Percentiles rank a stretch among this genome's conserved stretches.
Conservation (phyloP, 2,797 vertebrate genomes). For the Lutjanus campechanus region DNA sequence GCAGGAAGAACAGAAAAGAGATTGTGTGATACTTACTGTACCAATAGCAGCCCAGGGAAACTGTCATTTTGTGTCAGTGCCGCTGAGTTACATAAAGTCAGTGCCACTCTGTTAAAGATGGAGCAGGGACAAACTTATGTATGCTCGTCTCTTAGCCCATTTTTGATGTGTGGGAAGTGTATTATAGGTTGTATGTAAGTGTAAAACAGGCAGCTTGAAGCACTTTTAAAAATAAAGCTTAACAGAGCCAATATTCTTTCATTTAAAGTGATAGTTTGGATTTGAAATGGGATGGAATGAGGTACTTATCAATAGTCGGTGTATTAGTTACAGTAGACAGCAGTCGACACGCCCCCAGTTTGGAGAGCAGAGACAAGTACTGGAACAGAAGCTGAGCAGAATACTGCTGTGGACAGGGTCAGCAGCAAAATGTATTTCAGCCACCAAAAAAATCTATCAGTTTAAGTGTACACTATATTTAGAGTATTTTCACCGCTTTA, state of each 20-base stretch:
- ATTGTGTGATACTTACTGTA: background rate
- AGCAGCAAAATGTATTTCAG: too few relatives aligned
- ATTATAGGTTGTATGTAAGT: slow-evolving; percentile 17
- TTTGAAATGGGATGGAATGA: too few relatives aligned
- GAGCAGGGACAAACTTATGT: slow-evolving; percentile 1
- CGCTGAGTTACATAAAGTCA: slow-evolving; percentile 6
- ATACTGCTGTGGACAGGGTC: too few relatives aligned
- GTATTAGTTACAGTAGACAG: too few relatives aligned
- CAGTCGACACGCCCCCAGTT: too few relatives aligned
- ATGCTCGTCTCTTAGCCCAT: background rate
- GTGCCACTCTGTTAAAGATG: slow-evolving; percentile 8
- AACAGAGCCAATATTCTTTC: slow-evolving; percentile 18
- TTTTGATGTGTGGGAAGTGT: slow-evolving; percentile 23
- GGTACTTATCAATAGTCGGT: too few relatives aligned
- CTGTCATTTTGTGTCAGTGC: slow-evolving; percentile 7
- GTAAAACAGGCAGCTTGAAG: slow-evolving; percentile 41
- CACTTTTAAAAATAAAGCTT: slow-evolving; percentile 44
- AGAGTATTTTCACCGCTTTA: too few relatives aligned
- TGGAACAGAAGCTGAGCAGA: too few relatives aligned
- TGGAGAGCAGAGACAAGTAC: too few relatives aligned
- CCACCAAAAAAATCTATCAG: too few relatives aligned
- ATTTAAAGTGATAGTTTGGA: slow-evolving; percentile 1
- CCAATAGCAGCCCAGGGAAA: slow-evolving; percentile 9
- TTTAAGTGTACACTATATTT: too few relatives aligned
- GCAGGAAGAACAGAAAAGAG: slow-evolving; percentile 21